Percentiles rank a stretch among this genome's conserved stretches.
These are phyloP conservation scores for Noctua pronuba DNA, from an alignment of 2,888 invertebrate genomes.

Conservation along the genomic window DNA sequence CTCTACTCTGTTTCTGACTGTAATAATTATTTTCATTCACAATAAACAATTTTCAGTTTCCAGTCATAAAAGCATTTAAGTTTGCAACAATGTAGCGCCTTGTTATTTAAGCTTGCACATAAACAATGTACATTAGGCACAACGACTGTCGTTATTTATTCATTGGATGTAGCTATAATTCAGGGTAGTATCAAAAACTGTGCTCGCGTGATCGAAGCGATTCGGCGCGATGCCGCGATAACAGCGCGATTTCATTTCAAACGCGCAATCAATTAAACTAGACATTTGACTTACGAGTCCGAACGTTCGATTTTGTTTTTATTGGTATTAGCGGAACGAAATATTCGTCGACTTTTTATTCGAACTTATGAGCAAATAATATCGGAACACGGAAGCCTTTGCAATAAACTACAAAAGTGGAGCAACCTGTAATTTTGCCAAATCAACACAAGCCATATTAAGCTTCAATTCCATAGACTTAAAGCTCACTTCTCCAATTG, in stretches of 20 bases:
- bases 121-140: constrained; percentile 46
- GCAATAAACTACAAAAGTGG: constrained; percentile 62
- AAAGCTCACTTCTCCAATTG: constrained; percentile 62
- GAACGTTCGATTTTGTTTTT: constrained; percentile 61
- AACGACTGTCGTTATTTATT: constrained; percentile 61
- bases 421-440: constrained; percentile 74
- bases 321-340: constrained; percentile 55
- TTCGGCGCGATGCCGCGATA: constrained; percentile 68
- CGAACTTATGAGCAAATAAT: constrained; percentile 50
- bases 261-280: constrained; percentile 71
- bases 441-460: constrained; percentile 48
- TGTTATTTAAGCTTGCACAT: constrained; percentile 54
- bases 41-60: constrained; percentile 8
- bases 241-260: constrained; percentile 69
- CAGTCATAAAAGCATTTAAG: constrained; percentile 19
- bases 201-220: constrained; percentile 72
- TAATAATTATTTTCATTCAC: background rate
- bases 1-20: background rate
- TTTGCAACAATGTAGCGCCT: constrained; percentile 35
- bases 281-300: constrained; percentile 65
- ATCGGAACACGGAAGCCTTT: constrained; percentile 56
- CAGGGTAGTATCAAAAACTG: constrained; percentile 68
- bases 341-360: constrained; percentile 46
- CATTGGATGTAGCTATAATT: constrained; percentile 65
- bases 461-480: constrained; percentile 34